A percentile compares a stretch with the other conserved stretches of the same genome.
Conservation (phyloP, 2,888 invertebrate species). For the Conchocele bisecta region DNA sequence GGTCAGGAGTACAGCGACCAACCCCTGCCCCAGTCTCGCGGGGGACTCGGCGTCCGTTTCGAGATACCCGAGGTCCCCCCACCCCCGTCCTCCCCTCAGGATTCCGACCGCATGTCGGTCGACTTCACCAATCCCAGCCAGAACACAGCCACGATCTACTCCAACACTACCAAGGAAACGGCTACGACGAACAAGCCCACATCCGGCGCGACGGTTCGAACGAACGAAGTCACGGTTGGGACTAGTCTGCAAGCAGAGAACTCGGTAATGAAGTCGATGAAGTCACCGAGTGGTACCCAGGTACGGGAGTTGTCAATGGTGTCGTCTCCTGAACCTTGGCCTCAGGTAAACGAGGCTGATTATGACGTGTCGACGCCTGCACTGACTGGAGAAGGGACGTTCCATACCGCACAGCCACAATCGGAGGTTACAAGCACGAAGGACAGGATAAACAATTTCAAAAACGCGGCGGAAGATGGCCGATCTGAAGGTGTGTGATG, state of each 20-base stretch:
- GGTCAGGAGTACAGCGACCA: constrained; percentile 31
- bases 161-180: constrained; percentile 37
- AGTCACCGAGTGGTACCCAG: constrained; percentile 14
- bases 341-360: constrained; percentile 70
- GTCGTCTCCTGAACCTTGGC: constrained; percentile 73
- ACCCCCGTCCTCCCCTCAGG: constrained; percentile 63
- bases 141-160: constrained; percentile 43
- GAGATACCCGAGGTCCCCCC: constrained; percentile 61
- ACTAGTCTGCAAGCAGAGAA: constrained; percentile 31
- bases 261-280: constrained; percentile 30
- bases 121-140: constrained; percentile 29
- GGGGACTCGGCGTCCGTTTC: constrained; percentile 58
- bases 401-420: constrained; percentile 24
- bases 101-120: constrained; percentile 36
- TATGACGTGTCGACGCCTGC: constrained; percentile 60
- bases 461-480: too few species aligned
- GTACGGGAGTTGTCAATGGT: constrained; percentile 52
- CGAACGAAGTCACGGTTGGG: constrained; percentile 58
- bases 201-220: constrained; percentile 45
- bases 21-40: constrained; percentile 49
- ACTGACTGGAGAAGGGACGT: constrained; percentile 41
- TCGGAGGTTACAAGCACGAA: constrained; percentile 6
- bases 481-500: too few species aligned
- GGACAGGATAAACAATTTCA: too few species aligned
- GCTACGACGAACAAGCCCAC: constrained; percentile 33